Conservation (phyloP, 2,888 invertebrate species). For the Trissolcus brochymenae region DNA sequence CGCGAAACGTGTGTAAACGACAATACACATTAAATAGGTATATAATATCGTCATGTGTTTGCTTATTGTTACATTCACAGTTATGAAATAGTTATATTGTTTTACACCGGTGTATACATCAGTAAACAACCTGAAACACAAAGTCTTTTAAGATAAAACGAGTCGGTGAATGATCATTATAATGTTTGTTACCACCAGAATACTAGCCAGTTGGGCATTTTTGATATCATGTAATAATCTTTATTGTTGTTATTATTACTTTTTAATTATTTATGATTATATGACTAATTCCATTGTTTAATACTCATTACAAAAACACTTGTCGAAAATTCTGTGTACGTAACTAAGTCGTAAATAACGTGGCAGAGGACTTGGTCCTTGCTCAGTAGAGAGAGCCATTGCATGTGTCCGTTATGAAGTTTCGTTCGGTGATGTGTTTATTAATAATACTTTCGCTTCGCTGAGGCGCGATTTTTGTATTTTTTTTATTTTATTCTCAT, state of each 20-base stretch:
- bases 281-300: neutral
- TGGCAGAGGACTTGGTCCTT: slow-evolving; percentile 57
- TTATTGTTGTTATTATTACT: slow-evolving; percentile 1
- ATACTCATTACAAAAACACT: slow-evolving; percentile 30
- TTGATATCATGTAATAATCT: neutral
- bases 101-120: slow-evolving; percentile 12
- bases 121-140: slow-evolving; percentile 38
- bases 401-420: slow-evolving; percentile 38
- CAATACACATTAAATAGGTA: slow-evolving; percentile 7
- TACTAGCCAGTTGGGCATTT: neutral
- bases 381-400: slow-evolving; percentile 58
- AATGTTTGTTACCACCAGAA: slow-evolving; percentile 33
- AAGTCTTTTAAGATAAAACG: slow-evolving; percentile 37
- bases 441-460: slow-evolving; percentile 61
- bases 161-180: slow-evolving; percentile 22
- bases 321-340: slow-evolving; percentile 37
- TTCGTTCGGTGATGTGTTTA: slow-evolving; percentile 46
- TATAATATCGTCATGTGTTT: slow-evolving; percentile 13
- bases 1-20: too few relatives aligned
- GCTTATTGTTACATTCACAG: slow-evolving; percentile 37
- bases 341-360: slow-evolving; percentile 59
- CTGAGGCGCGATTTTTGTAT: slow-evolving; percentile 20
- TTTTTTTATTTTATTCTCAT: neutral
- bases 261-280: neutral
- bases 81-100: slow-evolving; percentile 22